Evolutionary conservation across 64 coral and sea anemone species (phyloP), one percentile per base, ranked within the genome.

Genomic region (Montipora efflorescens): DNA sequence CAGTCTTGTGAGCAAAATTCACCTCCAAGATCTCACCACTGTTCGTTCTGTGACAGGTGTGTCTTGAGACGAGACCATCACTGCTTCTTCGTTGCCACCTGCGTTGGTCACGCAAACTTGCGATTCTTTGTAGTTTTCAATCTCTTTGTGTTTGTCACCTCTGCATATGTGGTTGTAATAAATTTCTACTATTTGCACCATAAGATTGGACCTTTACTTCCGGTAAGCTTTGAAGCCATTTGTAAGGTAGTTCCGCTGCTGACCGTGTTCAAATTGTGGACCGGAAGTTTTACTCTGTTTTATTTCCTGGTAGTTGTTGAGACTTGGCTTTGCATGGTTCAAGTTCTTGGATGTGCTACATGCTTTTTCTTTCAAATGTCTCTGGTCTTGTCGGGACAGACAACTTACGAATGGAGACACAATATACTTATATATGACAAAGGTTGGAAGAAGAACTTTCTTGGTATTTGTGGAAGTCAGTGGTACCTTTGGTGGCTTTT

Each of bases 401-500:
- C 96, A 62, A 98, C 81, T 1, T 98, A 98, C 69, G 96, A 98
- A 92, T 98, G 88, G 79, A 87, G 87, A 50, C 93, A 95, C 79
- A 81, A 98, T 4, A 81, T 95, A 23, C 53, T 80, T 45, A 72
- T 82, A 7, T 93, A 98, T 77, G 82, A 92, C 47, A 66, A 91
- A 75, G 93, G 96, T 23, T 98, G 90, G 96, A 92, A 12, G 52
- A 79, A 93, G n/a, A 98, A 98, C 71, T 90, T 87, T 69, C 77
- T 48, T 76, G 94, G 89, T 4, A 70, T 90, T 4, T 98, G 93
- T 85, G 96, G 96, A 45, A 81, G 59, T 11, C 77, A 52, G 16
- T 98, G 96, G 96, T 98, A 89, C 47, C 59, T 98, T 13, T 95
- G 88, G 83, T 98, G 96, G 96, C 9, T 98, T 7, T 95, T 98